Evolutionary conservation across 92 coral and sea anemone species (phyloP).

Genomic region (Phenganax stokvisi): DNA sequence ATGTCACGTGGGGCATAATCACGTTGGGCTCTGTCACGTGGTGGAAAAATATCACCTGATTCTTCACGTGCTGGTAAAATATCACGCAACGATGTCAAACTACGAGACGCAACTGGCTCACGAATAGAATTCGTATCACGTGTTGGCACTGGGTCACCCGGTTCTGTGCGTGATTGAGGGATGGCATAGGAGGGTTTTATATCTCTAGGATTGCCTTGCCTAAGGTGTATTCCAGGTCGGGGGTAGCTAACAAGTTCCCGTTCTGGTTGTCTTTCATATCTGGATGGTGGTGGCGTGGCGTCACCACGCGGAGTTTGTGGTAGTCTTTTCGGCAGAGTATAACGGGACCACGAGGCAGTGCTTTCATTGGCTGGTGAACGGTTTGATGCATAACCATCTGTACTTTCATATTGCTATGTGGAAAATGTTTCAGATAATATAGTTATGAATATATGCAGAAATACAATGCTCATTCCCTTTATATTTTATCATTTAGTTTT

Average conservation of each 20-base stretch:
- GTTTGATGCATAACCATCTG: conserved; percentile 29
- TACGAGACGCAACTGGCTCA: conserved; percentile 20
- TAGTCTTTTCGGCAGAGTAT: conserved; percentile 9
- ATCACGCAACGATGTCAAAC: conserved; percentile 25
- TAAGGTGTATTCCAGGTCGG: background rate
- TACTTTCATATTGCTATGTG: conserved; percentile 31
- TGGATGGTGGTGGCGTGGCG: background rate
- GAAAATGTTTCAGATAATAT: conserved; percentile 22
- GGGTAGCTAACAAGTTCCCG: conserved; percentile 7
- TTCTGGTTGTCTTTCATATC: conserved; percentile 23
- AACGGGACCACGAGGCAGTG: conserved; percentile 15
- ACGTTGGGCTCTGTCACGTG: background rate
- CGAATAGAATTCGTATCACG: conserved; percentile 10
- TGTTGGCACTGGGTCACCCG: conserved; percentile 5
- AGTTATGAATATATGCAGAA: conserved; percentile 2
- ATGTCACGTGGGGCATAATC: background rate
- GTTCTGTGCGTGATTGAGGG: background rate
- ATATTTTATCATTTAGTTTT: background rate
- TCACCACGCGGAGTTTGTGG: conserved; percentile 9
- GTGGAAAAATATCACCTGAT: background rate
- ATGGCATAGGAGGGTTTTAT: conserved; percentile 10
- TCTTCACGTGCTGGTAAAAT: conserved; percentile 23
- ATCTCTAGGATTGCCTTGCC: conserved; percentile 9
- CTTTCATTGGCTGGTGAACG: conserved; percentile 32
- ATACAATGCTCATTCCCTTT: background rate